phyloP scores from a whole-genome alignment of 2,888 invertebrate genomes.

The Iphiclides podalirius region DNA sequence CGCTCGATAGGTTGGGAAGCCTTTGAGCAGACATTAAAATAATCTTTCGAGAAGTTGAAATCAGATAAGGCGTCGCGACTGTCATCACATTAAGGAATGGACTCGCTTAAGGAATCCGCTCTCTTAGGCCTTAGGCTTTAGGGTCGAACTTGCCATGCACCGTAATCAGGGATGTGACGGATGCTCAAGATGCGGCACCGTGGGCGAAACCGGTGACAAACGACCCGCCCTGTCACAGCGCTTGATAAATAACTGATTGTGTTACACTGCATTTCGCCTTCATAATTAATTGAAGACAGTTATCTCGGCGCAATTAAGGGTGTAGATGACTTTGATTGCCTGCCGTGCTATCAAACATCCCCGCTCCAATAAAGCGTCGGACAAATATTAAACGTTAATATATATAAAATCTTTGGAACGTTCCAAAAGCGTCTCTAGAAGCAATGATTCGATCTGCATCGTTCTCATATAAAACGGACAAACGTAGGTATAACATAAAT shows the following conservation, averaged over 20 bases:
- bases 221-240: constrained; percentile 68
- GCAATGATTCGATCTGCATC: too few relatives aligned
- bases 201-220: constrained; percentile 77
- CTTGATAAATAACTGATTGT: constrained; percentile 78
- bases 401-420: too few relatives aligned
- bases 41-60: constrained; percentile 61
- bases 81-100: constrained; percentile 65
- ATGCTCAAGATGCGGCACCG: constrained; percentile 60
- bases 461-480: too few relatives aligned
- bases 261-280: constrained; percentile 73
- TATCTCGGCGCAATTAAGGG: constrained; percentile 57
- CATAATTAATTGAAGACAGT: constrained; percentile 72
- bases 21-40: constrained; percentile 55
- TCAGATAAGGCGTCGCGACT: constrained; percentile 66
- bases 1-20: constrained; percentile 31
- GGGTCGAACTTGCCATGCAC: constrained; percentile 17
- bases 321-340: constrained; percentile 47
- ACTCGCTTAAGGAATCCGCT: constrained; percentile 13
- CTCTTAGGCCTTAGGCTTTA: constrained; percentile 11
- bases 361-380: constrained; percentile 46
- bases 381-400: constrained; percentile 39
- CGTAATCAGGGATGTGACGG: constrained; percentile 49
- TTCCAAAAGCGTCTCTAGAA: too few relatives aligned
- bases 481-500: too few relatives aligned
- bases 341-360: constrained; percentile 44